Evolutionary conservation across 2,888 invertebrate species (phyloP), one percentile per base, ranked within the genome.

Genomic region (Labia minor): DNA sequence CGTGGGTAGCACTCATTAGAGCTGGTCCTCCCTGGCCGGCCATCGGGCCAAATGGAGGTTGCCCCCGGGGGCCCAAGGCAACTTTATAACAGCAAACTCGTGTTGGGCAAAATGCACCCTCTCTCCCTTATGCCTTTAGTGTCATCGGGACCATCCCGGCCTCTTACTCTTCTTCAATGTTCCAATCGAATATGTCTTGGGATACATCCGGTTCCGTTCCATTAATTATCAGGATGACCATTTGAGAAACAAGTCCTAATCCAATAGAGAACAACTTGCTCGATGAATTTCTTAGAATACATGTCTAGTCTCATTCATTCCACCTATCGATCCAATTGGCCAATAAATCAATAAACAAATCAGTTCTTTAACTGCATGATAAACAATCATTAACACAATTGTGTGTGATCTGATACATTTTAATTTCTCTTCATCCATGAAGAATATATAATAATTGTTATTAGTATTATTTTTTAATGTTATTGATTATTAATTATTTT

Each of bases 241-340:
- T 26, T 8, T 3, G 26, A 26, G 26, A 26, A 26, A n/a, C 20
- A n/a, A 19, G 20, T 21, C 63, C 11, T 21, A n/a, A 21, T 19
- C 20, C 63, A 14, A 8, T 21, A 19, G 20, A 19, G 20, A 21
- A 21, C 19, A 62, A 19, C 63, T 19, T 19, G 63, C 20, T 63
- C 63, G n/a, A n/a, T 20, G 21, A 18, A 63, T 19, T 63, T 19
- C 21, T 63, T 19, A 19, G 19, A 63, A 63, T 20, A 19, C 19
- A 19, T 63, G 14, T 63, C 63, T 63, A 19, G n/a, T n/a, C 63
- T 62, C 62, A 18, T 62, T 62, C 63, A 63, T 63, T 19, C 19
- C 19, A 21, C 8, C 26, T 8, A 8, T 26, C n/a, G n/a, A 26
- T 26, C 26, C 26, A 26, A 3, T 26, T 6, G 3, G 26, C 4